Evolutionary conservation across 2,797 vertebrate genomes (phyloP).

Genomic region (Nyctalus aviator): DNA sequence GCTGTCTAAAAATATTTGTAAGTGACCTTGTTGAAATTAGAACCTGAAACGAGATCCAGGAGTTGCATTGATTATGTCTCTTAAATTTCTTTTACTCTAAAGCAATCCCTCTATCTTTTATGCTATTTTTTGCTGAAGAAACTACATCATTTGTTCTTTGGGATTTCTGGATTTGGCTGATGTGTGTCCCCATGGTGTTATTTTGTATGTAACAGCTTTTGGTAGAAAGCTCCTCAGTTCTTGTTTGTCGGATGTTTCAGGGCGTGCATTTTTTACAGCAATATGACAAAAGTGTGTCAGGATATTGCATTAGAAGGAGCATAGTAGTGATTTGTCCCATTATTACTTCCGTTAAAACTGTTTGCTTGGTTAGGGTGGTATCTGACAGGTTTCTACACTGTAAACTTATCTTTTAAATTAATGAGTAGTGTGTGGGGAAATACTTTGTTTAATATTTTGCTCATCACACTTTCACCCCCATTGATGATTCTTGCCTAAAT

Average conservation of each 20-base stretch:
- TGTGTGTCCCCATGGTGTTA: not conserved
- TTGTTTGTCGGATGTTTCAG: not conserved
- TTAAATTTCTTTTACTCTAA: not conserved
- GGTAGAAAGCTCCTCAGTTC: not conserved
- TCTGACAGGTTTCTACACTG: not conserved
- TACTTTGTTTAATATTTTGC: not conserved
- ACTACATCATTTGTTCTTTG: not conserved
- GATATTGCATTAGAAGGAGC: not conserved
- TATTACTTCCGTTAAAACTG: not conserved
- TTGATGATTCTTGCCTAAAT: slow-evolving; percentile 1
- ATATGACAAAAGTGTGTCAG: not conserved
- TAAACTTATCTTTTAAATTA: not conserved
- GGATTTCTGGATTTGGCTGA: not conserved
- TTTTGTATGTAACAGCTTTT: not conserved
- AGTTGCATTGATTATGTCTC: not conserved
- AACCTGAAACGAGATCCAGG: not conserved
- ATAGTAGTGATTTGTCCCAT: not conserved
- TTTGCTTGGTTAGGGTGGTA: not conserved
- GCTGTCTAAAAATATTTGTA: not conserved
- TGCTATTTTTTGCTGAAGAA: not conserved
- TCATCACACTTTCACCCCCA: not conserved
- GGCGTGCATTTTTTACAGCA: not conserved
- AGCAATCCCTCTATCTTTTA: not conserved
- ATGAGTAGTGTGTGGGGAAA: not conserved
- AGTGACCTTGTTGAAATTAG: not conserved